A percentile compares a stretch with the other conserved stretches of the same genome.
These are phyloP conservation scores for Scaptomyza hsui DNA, from an alignment of 1,140 invertebrate genomes.

Conservation along the genomic window DNA sequence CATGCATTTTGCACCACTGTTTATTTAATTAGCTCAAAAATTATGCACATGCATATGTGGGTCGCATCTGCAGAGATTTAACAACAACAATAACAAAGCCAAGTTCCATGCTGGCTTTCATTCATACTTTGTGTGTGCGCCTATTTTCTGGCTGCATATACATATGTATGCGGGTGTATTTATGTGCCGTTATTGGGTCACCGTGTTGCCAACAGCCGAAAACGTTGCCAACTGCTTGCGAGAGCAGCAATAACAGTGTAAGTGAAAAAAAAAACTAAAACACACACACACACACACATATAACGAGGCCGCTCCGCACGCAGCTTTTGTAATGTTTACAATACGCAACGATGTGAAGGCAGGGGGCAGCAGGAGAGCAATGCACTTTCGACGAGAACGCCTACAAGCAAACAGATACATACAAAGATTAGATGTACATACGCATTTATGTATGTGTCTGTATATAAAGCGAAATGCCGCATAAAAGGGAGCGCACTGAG, in stretches of 20 bases:
- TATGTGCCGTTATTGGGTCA: conserved; percentile 73
- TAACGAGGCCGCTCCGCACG: conserved; percentile 70
- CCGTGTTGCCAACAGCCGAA: conserved; percentile 69
- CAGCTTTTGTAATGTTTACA: conserved; percentile 72
- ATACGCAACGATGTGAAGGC: conserved; percentile 32
- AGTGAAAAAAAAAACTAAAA: conserved; percentile 52
- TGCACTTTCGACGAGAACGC: conserved; percentile 64
- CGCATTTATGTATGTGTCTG: background rate
- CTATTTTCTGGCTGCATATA: conserved; percentile 3
- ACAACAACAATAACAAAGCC: conserved; percentile 43
- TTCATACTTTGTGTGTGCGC: conserved; percentile 52
- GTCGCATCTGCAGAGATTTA: conserved; percentile 68
- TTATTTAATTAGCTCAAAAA: conserved; percentile 35
- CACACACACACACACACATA: conserved; percentile 28
- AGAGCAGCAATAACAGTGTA: conserved; percentile 59
- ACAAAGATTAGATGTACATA: conserved; percentile 49
- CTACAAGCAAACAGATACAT: conserved; percentile 45
- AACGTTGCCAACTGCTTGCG: conserved; percentile 43
- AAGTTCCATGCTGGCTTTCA: conserved; percentile 56
- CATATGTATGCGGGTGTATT: conserved; percentile 38
- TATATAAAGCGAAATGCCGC: conserved; percentile 61
- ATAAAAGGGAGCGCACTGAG: conserved; percentile 67
- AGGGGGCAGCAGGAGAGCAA: conserved; percentile 57
- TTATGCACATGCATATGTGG: conserved; percentile 52
- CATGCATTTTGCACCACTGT: conserved; percentile 30